Base-by-base conservation (phyloP, 2,797 vertebrate genomes). In the Micrastur ruficollis region DNA sequence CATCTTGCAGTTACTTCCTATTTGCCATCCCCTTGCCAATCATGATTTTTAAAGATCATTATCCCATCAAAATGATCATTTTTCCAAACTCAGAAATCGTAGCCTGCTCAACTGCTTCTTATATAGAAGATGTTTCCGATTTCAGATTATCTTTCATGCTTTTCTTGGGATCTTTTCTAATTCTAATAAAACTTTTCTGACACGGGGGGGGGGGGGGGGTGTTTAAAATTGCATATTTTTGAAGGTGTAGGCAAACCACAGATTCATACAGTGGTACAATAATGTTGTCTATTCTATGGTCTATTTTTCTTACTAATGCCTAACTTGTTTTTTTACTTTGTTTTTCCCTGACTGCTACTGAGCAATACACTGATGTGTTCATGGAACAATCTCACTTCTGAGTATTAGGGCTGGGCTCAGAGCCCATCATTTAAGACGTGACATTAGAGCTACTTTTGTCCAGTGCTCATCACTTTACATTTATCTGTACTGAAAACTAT, bases 261-360 rank as follows among this genome's bases (percentile, higher is more conserved):
- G 44, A 44, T 90, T 62, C 27, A 40, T 34, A 36, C 2, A 38
- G 31, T 52, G 15, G 6, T 70, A 78, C 22, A 71, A 34, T 71
- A 76, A 62, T 1, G 0, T 18, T 79, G 27, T n/a, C 8, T 91
- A 14, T 78, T 67, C 20, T 0, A 3, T 11, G 34, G 2, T 42
- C 14, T 71, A 2, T 44, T 83, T 88, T 63, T 50, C 50, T 72
- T 70, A n/a, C 12, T 63, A 83, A 76, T 47, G 19, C 5, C 17
- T 59, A 14, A 26, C 2, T 36, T 71, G 52, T 67, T 46, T 31
- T 31, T 61, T 29, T 22, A 3, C 10, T 85, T 27, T 40, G 38
- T 70, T 29, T 34, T 6, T 1, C 5, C 12, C n/a, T 49, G 18
- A 32, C 17, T 81, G 40, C 44, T 74, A 23, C 52, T 63, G 44